Evolutionary conservation across 2,797 vertebrate species (phyloP).

Genomic region (Cottoperca gobio): DNA sequence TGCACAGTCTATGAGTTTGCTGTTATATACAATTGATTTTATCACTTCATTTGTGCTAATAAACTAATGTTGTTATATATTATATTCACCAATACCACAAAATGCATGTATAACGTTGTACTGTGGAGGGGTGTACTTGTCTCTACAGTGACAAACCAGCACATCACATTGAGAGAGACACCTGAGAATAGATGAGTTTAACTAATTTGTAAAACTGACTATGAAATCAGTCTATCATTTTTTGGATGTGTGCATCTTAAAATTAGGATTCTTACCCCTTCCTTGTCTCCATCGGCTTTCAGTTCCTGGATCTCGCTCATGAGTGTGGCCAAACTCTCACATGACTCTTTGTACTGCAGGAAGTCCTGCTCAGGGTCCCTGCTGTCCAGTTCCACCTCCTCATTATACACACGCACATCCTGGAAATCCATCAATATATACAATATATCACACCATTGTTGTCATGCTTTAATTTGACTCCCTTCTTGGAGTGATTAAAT

Average conservation of each 20-base stretch:
- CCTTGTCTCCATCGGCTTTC: conserved; percentile 92
- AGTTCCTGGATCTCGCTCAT: conserved; percentile 98
- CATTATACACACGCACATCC: conserved; percentile 92
- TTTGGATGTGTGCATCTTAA: background rate
- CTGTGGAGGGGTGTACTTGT: background rate
- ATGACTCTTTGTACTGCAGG: conserved; percentile 92
- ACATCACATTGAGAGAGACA: background rate
- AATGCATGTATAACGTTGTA: background rate
- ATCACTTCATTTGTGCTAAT: no score
- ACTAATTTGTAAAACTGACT: background rate
- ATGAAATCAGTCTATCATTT: background rate
- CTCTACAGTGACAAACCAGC: background rate
- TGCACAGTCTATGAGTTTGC: no score
- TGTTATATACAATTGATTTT: no score
- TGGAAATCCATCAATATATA: conserved; percentile 52
- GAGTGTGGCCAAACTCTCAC: conserved; percentile 90
- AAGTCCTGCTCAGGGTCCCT: conserved; percentile 93
- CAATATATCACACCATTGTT: background rate
- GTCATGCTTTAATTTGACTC: background rate
- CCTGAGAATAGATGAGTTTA: no score
- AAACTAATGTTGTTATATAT: background rate
- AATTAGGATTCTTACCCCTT: conserved; percentile 84
- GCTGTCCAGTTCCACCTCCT: conserved; percentile 93
- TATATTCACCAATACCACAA: background rate
- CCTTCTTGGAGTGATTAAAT: background rate